These are phyloP conservation scores for Amazona finschi DNA, from an alignment of 2,797 vertebrate species.

Conservation along the genomic window DNA sequence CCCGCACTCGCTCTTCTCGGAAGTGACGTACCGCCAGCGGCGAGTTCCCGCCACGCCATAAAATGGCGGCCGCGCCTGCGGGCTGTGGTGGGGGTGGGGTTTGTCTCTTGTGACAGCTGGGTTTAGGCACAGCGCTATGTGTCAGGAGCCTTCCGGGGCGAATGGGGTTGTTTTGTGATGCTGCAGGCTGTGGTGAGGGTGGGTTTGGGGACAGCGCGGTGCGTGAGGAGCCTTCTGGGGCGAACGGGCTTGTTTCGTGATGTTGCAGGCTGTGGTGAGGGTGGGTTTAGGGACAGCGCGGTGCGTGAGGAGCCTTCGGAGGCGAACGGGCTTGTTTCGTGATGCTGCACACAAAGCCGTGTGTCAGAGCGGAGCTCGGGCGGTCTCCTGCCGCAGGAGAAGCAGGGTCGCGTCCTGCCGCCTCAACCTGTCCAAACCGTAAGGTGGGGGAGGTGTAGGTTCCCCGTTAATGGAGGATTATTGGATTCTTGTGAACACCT, in stretches of 20 bases:
- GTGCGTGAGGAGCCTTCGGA: background rate
- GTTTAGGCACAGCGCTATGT: rapidly evolving
- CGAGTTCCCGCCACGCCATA: rapidly evolving
- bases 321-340: too few species aligned
- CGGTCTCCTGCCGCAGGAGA: background rate
- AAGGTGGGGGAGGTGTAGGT: background rate
- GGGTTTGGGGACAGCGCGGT: rapidly evolving
- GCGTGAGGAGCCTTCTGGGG: background rate
- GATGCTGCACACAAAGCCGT: background rate
- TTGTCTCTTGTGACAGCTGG: background rate
- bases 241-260: too few species aligned
- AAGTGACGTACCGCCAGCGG: background rate
- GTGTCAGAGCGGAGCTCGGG: background rate
- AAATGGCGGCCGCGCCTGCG: background rate
- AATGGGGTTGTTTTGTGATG: background rate
- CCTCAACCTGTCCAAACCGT: too few species aligned
- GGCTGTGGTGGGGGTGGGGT: rapidly evolving
- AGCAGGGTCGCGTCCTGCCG: background rate
- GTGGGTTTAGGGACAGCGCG: rapidly evolving
- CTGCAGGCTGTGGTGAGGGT: rapidly evolving
- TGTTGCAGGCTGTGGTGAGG: background rate
- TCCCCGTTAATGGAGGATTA: background rate
- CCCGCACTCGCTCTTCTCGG: background rate
- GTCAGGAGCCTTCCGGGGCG: rapidly evolving
- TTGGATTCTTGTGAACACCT: too few species aligned